These are phyloP conservation scores for Trididemnum miniatum DNA, from an alignment of 23 tunicate genomes.

Conservation along the genomic window DNA sequence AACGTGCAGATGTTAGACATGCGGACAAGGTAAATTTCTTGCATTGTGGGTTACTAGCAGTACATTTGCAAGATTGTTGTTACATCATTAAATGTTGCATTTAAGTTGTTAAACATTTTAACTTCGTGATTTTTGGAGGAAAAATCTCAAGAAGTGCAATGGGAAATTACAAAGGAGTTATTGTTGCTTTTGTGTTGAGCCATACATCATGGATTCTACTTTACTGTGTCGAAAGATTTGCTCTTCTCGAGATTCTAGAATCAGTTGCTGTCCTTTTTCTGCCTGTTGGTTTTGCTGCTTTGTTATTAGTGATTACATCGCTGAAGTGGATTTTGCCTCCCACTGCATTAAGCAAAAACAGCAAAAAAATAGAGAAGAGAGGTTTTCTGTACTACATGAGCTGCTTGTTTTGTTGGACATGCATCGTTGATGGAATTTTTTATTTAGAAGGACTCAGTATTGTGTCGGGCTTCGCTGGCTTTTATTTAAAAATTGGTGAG, in stretches of 20 bases:
- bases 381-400: conserved; percentile 59
- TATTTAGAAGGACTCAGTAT: conserved; percentile 41
- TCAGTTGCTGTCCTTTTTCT: background rate
- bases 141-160: no score
- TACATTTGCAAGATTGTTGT: no score
- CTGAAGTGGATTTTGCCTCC: background rate
- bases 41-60: no score
- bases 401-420: conserved; percentile 67
- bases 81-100: no score
- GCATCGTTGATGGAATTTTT: conserved; percentile 56
- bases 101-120: no score
- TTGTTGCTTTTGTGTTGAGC: background rate
- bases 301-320: background rate
- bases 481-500: conserved; percentile 67
- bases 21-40: no score
- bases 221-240: background rate
- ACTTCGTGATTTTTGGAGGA: no score
- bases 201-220: conserved; percentile 22
- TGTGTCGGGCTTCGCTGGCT: conserved; percentile 49
- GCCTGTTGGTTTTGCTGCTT: background rate
- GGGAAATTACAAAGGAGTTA: conserved; percentile 8
- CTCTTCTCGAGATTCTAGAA: background rate
- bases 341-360: background rate
- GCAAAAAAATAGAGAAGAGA: conserved; percentile 10
- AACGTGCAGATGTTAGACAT: no score